Evolutionary conservation across 2,888 invertebrate genomes (phyloP), one percentile per base, ranked within the genome.

Genomic region (Meiosimyza platycephala): DNA sequence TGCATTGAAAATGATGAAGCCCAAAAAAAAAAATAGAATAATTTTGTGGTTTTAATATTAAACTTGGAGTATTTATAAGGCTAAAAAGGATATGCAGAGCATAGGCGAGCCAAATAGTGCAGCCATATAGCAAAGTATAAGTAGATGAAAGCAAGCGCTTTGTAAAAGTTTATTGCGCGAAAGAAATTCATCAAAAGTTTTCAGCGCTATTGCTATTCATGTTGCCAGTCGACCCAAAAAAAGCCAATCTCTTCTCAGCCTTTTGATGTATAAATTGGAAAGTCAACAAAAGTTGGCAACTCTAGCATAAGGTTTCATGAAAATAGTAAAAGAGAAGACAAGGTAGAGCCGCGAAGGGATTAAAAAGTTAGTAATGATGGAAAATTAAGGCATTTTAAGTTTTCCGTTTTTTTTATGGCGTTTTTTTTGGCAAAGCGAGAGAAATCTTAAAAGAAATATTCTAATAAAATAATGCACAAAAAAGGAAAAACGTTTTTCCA

Each of bases 171-270:
- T 60, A 60, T 60, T 60, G 7, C 33, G 59, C 22, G 22, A 28
- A 60, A 60, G 13, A 60, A 60, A 60, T 60, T 60, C 59, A 60
- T 60, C 59, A 60, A 60, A 60, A 60, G 59, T 60, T 60, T 60
- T 15, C 33, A 33, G 59, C 33, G 15, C 33, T 5, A 11, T 40
- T 40, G 40, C 40, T 40, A 40, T 40, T 40, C 9, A 40, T 40
- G 40, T 40, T 40, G 40, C 40, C 40, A 40, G 40, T 40, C 40
- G 9, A 40, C 40, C 6, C 9, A 40, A 40, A 6, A 9, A 6
- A 9, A 40, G 1, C 1, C 1, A 40, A 1, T 9, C 9, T 9
- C 9, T 40, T 9, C 9, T 40, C 40, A 40, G 40, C 40, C 6
- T 9, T 40, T 40, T 40, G 40, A 9, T 9, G 40, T 40, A 28